phyloP scores from a whole-genome alignment of 53 echinoderm and acorn worm species.

The Holothuria scabra region DNA sequence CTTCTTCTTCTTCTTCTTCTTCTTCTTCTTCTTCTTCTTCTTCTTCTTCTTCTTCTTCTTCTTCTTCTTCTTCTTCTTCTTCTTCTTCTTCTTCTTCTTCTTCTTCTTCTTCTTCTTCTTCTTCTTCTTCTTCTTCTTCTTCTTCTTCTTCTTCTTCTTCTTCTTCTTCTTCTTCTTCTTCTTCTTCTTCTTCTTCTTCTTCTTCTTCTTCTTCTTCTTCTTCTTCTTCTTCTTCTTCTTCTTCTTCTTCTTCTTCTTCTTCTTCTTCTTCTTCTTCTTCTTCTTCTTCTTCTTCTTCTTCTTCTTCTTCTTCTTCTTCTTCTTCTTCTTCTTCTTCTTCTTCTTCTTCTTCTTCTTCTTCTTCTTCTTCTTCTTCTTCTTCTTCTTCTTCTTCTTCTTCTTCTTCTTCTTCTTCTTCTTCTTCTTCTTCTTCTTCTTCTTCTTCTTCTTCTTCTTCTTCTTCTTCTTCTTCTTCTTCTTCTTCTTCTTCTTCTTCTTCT shows the following conservation, averaged over 20 bases:
- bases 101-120: not conserved
- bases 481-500: conserved; percentile 18
- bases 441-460: not conserved
- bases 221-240: not conserved
- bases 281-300: conserved; percentile 14
- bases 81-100: not conserved
- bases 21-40: not conserved
- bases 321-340: not conserved
- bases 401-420: conserved; percentile 11
- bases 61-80: not conserved
- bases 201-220: not conserved
- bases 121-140: not conserved
- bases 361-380: not conserved
- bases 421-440: not conserved
- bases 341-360: conserved; percentile 1
- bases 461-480: not conserved
- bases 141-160: not conserved
- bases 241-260: not conserved
- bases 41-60: not conserved
- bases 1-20: not conserved
- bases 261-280: not conserved
- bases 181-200: not conserved
- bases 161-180: not conserved
- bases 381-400: conserved; percentile 11
- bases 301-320: not conserved